A percentile compares a stretch with the other conserved stretches of the same genome.
Evolutionary conservation across 2,888 invertebrate genomes (phyloP).

Genomic region (Nymphalis urticae): DNA sequence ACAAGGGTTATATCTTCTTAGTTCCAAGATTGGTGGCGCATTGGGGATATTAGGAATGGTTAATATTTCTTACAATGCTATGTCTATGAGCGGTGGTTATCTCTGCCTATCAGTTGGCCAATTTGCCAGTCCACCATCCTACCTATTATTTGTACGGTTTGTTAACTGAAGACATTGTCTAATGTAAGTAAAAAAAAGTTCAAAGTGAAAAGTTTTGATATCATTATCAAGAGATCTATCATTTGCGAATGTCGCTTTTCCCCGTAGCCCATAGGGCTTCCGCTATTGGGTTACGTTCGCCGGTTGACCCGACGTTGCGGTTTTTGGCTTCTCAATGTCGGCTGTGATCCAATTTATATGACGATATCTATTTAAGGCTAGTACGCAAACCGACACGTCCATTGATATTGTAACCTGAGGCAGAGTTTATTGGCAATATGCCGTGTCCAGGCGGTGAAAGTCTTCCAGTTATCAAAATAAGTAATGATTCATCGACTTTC

Average conservation of each 20-base stretch:
- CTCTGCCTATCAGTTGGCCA: too few species aligned
- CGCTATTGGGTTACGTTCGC: constrained; percentile 57
- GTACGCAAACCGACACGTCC: constrained; percentile 20
- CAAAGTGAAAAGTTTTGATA: constrained; percentile 14
- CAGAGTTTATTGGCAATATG: constrained; percentile 23
- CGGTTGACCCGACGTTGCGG: constrained; percentile 55
- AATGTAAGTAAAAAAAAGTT: neutral
- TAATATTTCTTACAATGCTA: too few species aligned
- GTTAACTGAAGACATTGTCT: neutral
- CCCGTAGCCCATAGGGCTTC: constrained; percentile 56
- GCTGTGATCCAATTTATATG: constrained; percentile 51
- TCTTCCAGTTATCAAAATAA: constrained; percentile 34
- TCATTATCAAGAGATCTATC: constrained; percentile 9
- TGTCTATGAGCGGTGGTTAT: too few species aligned
- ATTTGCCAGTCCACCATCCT: too few species aligned
- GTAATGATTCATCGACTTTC: constrained; percentile 30
- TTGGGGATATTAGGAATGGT: too few species aligned
- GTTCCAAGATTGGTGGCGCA: too few species aligned
- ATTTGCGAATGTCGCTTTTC: constrained; percentile 46
- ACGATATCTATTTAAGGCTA: constrained; percentile 31
- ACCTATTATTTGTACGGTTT: neutral
- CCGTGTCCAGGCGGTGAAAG: constrained; percentile 26
- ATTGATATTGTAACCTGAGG: constrained; percentile 27
- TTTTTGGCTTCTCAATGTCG: constrained; percentile 50
- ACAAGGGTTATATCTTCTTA: too few species aligned